Percentiles rank a stretch among this genome's conserved stretches.
phyloP scores from a whole-genome alignment of 2,797 vertebrate genomes.

The Neomorphus geoffroyi region DNA sequence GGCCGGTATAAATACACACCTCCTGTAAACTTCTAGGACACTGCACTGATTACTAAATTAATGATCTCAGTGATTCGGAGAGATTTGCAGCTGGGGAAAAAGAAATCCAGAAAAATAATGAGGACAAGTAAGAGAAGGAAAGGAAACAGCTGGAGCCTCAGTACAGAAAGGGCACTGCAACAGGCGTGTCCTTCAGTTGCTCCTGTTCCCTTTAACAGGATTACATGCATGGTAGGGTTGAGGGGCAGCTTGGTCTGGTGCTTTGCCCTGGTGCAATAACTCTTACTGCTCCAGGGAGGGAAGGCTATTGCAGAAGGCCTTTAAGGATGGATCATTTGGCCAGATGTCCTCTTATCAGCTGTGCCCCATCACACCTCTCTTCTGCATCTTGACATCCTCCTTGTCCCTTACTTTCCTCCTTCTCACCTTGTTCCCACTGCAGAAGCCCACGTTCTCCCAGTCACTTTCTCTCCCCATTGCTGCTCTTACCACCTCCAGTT shows the following conservation, averaged over 20 bases:
- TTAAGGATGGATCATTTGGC: not conserved
- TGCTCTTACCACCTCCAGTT: not conserved
- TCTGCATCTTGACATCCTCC: not conserved
- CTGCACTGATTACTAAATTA: not conserved
- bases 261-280: not conserved
- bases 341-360: not conserved
- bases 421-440: not conserved
- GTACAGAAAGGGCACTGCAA: not conserved
- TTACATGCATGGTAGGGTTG: rapidly evolving
- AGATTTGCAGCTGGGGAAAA: not conserved
- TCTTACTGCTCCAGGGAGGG: not conserved
- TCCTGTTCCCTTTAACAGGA: not conserved
- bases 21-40: not conserved
- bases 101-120: not conserved
- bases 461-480: not conserved
- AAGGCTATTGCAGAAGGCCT: not conserved
- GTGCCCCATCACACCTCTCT: not conserved
- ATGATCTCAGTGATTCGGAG: not conserved
- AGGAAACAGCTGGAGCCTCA: not conserved
- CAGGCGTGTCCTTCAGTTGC: not conserved
- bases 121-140: not conserved
- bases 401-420: not conserved
- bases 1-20: not conserved
- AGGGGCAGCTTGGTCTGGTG: not conserved
- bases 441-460: not conserved